Conservation (phyloP, 53 echinoderm and acorn worm genomes). For the Henricia sp. region DNA sequence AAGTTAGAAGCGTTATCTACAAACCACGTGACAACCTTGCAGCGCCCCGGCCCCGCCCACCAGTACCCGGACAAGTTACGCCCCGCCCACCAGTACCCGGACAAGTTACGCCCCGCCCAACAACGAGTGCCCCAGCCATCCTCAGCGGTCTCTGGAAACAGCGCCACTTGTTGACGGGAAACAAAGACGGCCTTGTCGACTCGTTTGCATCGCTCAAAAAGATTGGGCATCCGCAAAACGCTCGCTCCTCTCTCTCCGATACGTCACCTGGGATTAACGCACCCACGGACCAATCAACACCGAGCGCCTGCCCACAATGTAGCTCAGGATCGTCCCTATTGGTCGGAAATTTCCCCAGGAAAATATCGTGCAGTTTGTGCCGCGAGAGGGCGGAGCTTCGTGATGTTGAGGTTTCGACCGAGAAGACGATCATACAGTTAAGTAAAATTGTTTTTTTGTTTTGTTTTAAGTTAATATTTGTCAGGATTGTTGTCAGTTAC, state of each 20-base stretch:
- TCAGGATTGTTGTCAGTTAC: too few species aligned
- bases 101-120: conserved; percentile 16
- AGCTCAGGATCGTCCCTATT: conserved; percentile 18
- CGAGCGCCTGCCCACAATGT: conserved; percentile 12
- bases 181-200: conserved; percentile 33
- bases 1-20: not conserved
- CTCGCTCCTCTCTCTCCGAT: conserved; percentile 32
- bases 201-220: conserved; percentile 31
- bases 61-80: too few species aligned
- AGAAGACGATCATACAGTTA: not conserved
- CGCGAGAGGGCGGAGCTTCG: conserved; percentile 42
- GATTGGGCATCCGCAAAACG: not conserved
- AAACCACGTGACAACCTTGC: too few species aligned
- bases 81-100: conserved; percentile 2
- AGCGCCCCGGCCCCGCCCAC: too few species aligned
- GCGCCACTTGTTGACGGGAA: conserved; percentile 48
- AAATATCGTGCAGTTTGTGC: conserved; percentile 37
- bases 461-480: not conserved
- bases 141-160: conserved; percentile 57
- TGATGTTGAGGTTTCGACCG: not conserved
- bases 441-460: too few species aligned
- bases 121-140: conserved; percentile 55
- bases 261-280: conserved; percentile 26
- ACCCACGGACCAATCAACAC: conserved; percentile 1
- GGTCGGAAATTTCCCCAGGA: conserved; percentile 36